Percentiles rank a stretch among this genome's conserved stretches.
phyloP scores from a whole-genome alignment of 1,140 invertebrate genomes.

The Danaus plexippus region DNA sequence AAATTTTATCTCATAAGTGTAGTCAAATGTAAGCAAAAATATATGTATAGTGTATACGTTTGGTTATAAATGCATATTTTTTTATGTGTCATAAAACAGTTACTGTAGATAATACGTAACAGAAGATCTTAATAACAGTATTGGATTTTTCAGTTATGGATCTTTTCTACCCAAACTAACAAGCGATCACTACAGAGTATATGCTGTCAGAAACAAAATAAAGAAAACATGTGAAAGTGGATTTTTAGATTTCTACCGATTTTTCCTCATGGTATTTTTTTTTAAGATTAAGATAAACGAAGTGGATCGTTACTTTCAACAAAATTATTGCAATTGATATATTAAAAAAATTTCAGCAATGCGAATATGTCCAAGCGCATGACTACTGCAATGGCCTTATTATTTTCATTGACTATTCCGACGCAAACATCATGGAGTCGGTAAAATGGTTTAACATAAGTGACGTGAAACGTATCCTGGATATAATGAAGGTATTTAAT shows the following conservation, averaged over 20 bases:
- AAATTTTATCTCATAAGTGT: slow-evolving; percentile 6
- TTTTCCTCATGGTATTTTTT: slow-evolving; percentile 7
- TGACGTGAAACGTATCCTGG: slow-evolving; percentile 11
- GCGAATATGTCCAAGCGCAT: slow-evolving; percentile 15
- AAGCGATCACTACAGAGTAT: slow-evolving; percentile 11
- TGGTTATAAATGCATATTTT: no score
- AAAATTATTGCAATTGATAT: background rate
- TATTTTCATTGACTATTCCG: slow-evolving; percentile 7
- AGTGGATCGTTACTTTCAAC: background rate
- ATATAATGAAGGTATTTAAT: slow-evolving; percentile 10
- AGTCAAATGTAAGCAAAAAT: slow-evolving; percentile 8
- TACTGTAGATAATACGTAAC: no score
- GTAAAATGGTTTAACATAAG: slow-evolving; percentile 12
- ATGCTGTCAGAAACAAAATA: slow-evolving; percentile 3
- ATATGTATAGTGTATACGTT: slow-evolving; percentile 2
- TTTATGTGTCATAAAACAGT: no score
- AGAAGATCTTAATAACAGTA: background rate
- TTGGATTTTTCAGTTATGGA: slow-evolving; percentile 6
- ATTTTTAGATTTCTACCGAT: slow-evolving; percentile 9
- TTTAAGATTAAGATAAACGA: background rate
- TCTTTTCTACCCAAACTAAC: slow-evolving; percentile 5
- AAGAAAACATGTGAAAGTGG: slow-evolving; percentile 1
- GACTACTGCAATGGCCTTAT: slow-evolving; percentile 13
- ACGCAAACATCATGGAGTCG: slow-evolving; percentile 12
- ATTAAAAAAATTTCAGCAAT: slow-evolving; percentile 9